Percentiles rank a stretch among this genome's conserved stretches.
Evolutionary conservation across 2,797 vertebrate genomes (phyloP).

Genomic region (Smutsia gigantea): DNA sequence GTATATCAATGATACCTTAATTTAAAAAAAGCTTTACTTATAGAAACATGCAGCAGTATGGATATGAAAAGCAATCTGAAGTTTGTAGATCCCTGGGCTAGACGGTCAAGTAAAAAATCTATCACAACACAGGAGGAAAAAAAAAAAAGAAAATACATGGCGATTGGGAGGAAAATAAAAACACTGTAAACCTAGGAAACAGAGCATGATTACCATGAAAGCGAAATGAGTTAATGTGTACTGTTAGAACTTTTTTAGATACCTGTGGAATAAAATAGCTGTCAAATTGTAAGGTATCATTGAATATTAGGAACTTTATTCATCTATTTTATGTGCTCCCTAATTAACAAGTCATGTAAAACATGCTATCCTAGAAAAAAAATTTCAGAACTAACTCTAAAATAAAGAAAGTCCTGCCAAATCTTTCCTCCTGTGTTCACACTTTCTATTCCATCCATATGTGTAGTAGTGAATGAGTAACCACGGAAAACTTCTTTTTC

Average conservation of each 20-base stretch:
- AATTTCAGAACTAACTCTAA: slow-evolving; percentile 18
- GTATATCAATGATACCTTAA: too few species aligned
- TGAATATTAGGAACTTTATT: slow-evolving; percentile 27
- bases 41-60: too few species aligned
- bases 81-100: too few species aligned
- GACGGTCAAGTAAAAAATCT: too few species aligned
- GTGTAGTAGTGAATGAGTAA: slow-evolving; percentile 45
- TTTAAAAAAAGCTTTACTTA: too few species aligned
- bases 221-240: background rate
- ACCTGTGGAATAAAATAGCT: background rate
- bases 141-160: background rate
- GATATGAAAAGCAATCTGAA: too few species aligned
- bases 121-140: too few species aligned
- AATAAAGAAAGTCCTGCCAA: background rate
- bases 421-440: slow-evolving; percentile 25
- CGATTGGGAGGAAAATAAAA: background rate
- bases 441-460: slow-evolving; percentile 24
- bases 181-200: background rate
- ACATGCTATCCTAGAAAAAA: background rate
- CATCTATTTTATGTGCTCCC: slow-evolving; percentile 19
- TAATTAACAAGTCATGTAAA: slow-evolving; percentile 59
- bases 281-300: background rate
- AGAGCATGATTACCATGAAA: background rate
- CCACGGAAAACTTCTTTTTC: slow-evolving; percentile 55
- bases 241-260: background rate